Evolutionary conservation across 2,797 vertebrate genomes (phyloP).

Genomic region (Diglossa cyanea): DNA sequence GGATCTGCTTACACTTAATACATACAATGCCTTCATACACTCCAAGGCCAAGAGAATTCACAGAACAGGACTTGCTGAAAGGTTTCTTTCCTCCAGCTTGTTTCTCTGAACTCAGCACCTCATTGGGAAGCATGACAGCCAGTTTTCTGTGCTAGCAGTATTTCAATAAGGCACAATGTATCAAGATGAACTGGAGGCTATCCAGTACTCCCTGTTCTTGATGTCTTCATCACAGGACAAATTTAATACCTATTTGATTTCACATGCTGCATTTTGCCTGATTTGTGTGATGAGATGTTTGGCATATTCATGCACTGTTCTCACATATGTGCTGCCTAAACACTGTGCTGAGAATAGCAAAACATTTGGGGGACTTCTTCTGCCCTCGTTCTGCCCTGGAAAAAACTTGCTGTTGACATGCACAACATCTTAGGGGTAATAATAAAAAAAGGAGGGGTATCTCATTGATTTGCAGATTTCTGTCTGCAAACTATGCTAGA

Average conservation of each 20-base stretch:
- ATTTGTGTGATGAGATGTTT: neutral
- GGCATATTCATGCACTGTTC: neutral
- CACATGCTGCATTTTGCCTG: neutral
- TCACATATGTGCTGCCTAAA: neutral
- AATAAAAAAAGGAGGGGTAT: neutral
- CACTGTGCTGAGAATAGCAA: neutral
- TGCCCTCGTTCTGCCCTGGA: neutral
- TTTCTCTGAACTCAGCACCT: neutral
- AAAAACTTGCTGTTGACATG: neutral
- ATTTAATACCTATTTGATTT: neutral
- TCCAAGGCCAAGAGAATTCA: conserved; percentile 8
- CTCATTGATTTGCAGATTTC: neutral
- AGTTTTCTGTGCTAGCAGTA: neutral
- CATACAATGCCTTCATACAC: neutral
- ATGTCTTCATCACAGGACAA: neutral
- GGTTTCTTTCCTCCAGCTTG: neutral
- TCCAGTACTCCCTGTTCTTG: neutral
- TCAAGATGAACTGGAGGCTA: neutral
- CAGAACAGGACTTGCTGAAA: neutral
- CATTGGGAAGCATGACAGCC: neutral
- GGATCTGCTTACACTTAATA: conserved; percentile 2
- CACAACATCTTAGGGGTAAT: neutral
- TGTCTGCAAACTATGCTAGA: neutral
- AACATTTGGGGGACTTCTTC: neutral
- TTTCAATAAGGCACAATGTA: neutral